These are phyloP conservation scores for Glossosoma conforme DNA, from an alignment of 1,140 invertebrate genomes.

Conservation along the genomic window DNA sequence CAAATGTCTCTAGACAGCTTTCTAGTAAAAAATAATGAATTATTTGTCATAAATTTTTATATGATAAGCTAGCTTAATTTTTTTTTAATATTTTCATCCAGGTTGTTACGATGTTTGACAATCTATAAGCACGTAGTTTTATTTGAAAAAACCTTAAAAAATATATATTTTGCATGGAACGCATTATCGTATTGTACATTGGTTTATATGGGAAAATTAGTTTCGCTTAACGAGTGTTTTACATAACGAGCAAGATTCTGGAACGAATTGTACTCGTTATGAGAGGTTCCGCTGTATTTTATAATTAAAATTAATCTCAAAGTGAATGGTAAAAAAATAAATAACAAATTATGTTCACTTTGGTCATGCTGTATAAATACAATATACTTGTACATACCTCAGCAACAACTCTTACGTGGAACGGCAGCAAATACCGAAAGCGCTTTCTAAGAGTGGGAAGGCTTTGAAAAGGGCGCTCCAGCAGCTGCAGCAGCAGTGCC, in stretches of 20 bases:
- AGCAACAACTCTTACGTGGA: slow-evolving; percentile 27
- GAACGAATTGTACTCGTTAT: background rate
- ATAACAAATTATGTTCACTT: background rate
- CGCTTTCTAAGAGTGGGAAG: slow-evolving; percentile 48
- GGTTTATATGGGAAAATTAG: background rate
- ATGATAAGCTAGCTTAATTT: no score
- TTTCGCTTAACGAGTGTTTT: background rate
- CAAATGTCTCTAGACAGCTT: no score
- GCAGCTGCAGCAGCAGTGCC: slow-evolving; percentile 57
- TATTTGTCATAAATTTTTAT: no score
- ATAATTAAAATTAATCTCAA: background rate
- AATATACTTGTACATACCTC: slow-evolving; percentile 15
- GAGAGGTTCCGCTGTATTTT: background rate
- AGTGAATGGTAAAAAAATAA: background rate
- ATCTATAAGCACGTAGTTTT: no score
- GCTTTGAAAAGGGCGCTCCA: slow-evolving; percentile 53
- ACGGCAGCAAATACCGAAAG: slow-evolving; percentile 41
- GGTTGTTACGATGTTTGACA: no score
- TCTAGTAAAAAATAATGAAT: no score
- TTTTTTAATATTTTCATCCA: no score
- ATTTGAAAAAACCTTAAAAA: no score
- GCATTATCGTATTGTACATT: no score
- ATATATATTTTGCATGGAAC: no score
- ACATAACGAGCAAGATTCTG: background rate
- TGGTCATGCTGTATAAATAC: background rate